phyloP scores from a whole-genome alignment of 2,113 vertebrate species.

The Nothobranchius furzeri region DNA sequence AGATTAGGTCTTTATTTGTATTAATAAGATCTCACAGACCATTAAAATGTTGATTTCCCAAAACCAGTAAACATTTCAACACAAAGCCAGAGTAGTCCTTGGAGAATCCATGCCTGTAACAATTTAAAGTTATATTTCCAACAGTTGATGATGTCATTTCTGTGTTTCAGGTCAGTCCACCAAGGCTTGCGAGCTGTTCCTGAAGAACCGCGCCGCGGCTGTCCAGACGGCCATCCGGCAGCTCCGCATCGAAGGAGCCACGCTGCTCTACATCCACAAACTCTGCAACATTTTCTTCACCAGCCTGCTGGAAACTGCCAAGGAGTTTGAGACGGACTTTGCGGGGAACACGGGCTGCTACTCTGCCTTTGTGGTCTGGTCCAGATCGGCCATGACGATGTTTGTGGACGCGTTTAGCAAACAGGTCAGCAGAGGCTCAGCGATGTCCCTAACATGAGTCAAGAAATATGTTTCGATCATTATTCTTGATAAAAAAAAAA shows the following conservation, averaged over 20 bases:
- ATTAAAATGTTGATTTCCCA: not conserved
- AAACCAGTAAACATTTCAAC: no score
- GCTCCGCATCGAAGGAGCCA: constrained; percentile 96
- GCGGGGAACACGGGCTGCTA: constrained; percentile 93
- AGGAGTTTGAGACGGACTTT: constrained; percentile 95
- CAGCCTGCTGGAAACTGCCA: constrained; percentile 91
- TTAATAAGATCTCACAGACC: not conserved
- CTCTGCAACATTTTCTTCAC: constrained; percentile 99
- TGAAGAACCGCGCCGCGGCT: constrained; percentile 90
- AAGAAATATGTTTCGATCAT: no score
- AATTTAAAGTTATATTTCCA: no score
- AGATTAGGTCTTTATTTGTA: constrained; percentile 79
- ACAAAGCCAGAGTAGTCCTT: no score
- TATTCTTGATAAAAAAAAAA: no score
- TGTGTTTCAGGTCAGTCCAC: constrained; percentile 83
- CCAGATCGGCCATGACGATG: constrained; percentile 90
- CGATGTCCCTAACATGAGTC: not conserved
- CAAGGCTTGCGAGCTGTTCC: constrained; percentile 94
- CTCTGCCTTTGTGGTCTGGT: constrained; percentile 97
- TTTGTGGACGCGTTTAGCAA: constrained; percentile 99
- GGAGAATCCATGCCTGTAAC: no score
- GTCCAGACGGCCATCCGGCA: constrained; percentile 96
- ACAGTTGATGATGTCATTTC: not conserved
- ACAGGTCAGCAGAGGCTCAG: constrained; percentile 70
- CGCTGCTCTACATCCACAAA: constrained; percentile 96